Base-by-base conservation (phyloP, 2,888 invertebrate genomes). In the Apoda limacodes region DNA sequence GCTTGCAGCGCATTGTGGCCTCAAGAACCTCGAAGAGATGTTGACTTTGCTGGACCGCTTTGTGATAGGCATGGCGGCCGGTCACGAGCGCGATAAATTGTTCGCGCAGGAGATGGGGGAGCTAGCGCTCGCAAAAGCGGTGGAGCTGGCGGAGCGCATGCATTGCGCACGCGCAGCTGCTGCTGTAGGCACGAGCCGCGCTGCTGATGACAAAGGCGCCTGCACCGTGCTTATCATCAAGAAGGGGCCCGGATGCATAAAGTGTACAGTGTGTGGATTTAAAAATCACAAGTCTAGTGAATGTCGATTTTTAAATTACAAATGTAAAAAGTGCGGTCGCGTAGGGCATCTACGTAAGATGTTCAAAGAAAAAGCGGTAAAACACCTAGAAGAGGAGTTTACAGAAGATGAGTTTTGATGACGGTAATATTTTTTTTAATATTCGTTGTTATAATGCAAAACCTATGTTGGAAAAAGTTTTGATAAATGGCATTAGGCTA, bases 11-110 rank as follows among this genome's bases (percentile, higher is more conserved):
- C 29, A 44, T 6, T 50, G 45, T 22, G 29, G 28, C 0, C 48
- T 52, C 13, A 14, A 11, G 7, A 45, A 46, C 21, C 26, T 47
- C 1, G 46, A 45, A n/a, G 49, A 49, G 22, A 36, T 39, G 3
- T n/a, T n/a, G n/a, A n/a, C n/a, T n/a, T 21, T 48, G 4, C 37
- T 44, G 1, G 48, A 49, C 21, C 23, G 32, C 3, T 48, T 48
- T 13, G 21, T 48, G 1, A n/a, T n/a, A n/a, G n/a, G n/a, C n/a
- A n/a, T n/a, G n/a, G n/a, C n/a, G n/a, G n/a, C n/a, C n/a, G n/a
- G 45, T 46, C 26, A 25, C 2, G 51, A 50, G 13, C 37, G 39
- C 4, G 45, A 48, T 3, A 48, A 49, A 29, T 17, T 52, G 12
- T 52, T 40, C 28, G 36, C 41, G 2, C 39, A 45, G 19, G 40